These are phyloP conservation scores for Serilophus lunatus DNA, from an alignment of 2,113 vertebrate genomes.

Conservation along the genomic window DNA sequence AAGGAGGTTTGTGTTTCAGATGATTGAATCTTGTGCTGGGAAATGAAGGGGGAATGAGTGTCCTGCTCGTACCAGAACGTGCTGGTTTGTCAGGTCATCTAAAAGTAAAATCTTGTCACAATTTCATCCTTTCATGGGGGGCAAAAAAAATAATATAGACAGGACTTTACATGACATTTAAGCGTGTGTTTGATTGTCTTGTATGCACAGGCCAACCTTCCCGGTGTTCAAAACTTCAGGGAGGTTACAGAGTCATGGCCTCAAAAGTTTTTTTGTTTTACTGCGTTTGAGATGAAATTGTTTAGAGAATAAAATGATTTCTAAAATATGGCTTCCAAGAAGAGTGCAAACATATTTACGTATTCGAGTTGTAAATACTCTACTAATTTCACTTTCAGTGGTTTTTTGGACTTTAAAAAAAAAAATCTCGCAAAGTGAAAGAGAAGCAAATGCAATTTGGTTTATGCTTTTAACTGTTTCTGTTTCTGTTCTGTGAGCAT, in stretches of 20 bases:
- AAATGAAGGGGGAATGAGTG: neutral
- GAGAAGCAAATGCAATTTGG: neutral
- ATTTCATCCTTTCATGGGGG: neutral
- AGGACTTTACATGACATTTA: neutral
- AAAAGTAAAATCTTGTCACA: slow-evolving; percentile 1
- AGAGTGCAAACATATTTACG: neutral
- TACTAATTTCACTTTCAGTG: neutral
- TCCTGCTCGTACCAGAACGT: slow-evolving; percentile 9
- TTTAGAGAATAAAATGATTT: neutral
- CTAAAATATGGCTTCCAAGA: neutral
- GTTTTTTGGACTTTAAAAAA: neutral
- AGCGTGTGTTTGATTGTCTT: neutral
- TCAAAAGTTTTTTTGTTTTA: slow-evolving; percentile 42
- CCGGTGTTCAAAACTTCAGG: slow-evolving; percentile 27
- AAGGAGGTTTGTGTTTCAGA: slow-evolving; percentile 31
- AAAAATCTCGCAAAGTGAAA: neutral
- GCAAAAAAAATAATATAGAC: neutral
- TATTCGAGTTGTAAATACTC: neutral
- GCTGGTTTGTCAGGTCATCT: slow-evolving; percentile 5
- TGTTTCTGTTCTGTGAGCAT: neutral
- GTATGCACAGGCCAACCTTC: slow-evolving; percentile 25
- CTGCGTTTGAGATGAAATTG: neutral
- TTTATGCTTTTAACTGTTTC: neutral
- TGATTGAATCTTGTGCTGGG: slow-evolving; percentile 21
- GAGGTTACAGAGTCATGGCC: slow-evolving; percentile 33